Conservation (phyloP, 2,888 invertebrate species). For the Cephus runcator region DNA sequence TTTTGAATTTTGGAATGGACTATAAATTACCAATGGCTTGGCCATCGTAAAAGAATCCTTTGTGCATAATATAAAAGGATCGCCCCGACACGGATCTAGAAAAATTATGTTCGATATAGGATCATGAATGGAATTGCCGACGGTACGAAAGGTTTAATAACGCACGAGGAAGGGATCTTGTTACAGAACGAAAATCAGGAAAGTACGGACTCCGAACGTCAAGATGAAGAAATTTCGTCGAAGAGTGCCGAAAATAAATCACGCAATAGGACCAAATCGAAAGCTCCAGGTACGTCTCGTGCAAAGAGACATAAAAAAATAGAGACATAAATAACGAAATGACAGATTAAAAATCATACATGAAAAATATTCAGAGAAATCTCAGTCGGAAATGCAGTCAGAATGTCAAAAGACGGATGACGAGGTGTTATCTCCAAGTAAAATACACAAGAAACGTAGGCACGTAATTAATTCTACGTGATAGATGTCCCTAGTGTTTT, state of each 20-base stretch:
- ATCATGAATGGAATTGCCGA: background rate
- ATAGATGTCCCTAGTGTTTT: background rate
- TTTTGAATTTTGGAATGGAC: constrained; percentile 3
- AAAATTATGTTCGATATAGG: background rate
- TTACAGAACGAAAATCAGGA: background rate
- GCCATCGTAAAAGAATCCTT: background rate
- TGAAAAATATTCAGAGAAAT: background rate
- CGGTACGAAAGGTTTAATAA: background rate
- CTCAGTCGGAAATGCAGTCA: background rate
- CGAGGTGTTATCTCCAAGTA: constrained; percentile 25
- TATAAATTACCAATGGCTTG: constrained; percentile 12
- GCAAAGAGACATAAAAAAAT: background rate
- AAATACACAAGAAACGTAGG: constrained; percentile 48
- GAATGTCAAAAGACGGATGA: constrained; percentile 20
- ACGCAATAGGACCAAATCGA: background rate
- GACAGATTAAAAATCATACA: background rate
- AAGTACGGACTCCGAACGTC: background rate
- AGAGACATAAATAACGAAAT: background rate
- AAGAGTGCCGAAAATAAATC: background rate
- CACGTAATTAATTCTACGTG: constrained; percentile 19
- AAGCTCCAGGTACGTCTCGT: background rate
- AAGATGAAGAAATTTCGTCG: background rate
- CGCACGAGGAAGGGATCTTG: background rate
- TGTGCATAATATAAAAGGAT: background rate
- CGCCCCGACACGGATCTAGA: background rate